phyloP scores from a whole-genome alignment of 2,113 vertebrate species.

The Eulacestoma nigropectus region DNA sequence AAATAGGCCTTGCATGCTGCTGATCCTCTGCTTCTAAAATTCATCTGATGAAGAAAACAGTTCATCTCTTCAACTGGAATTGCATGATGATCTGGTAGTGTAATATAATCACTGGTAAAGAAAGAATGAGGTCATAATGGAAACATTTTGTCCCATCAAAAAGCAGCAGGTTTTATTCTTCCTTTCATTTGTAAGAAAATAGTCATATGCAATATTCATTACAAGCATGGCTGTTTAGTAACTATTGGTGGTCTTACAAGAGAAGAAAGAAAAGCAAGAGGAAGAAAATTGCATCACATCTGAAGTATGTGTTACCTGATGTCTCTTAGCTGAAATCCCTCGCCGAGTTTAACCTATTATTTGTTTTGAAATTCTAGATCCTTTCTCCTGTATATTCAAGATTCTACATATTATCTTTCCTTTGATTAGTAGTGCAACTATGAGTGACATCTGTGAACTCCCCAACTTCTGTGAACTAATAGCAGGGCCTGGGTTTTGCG shows the following conservation, averaged over 20 bases:
- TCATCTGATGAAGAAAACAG: constrained; percentile 57
- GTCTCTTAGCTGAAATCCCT: not conserved
- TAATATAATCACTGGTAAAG: constrained; percentile 31
- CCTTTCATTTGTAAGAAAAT: constrained; percentile 58
- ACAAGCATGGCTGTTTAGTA: not conserved
- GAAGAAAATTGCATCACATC: not conserved
- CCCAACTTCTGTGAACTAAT: not conserved
- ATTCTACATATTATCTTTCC: not conserved
- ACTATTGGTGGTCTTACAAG: not conserved
- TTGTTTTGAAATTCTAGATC: not conserved
- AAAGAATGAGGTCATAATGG: constrained; percentile 78
- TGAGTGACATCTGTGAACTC: not conserved
- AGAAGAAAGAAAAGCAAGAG: not conserved
- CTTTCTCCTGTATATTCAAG: not conserved
- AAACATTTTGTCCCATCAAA: constrained; percentile 76
- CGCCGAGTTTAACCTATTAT: not conserved
- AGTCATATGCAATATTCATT: constrained; percentile 44
- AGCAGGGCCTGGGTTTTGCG: not conserved
- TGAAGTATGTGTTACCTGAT: not conserved
- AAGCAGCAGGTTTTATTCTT: constrained; percentile 74
- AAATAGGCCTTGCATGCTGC: not conserved
- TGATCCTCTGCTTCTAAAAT: constrained; percentile 18
- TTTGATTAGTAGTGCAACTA: not conserved
- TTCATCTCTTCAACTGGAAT: not conserved
- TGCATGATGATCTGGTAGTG: constrained; percentile 13